Percentiles rank a stretch among this genome's conserved stretches.
Conservation (phyloP, 2,797 vertebrate genomes). For the Ctenopoma kingsleyae region DNA sequence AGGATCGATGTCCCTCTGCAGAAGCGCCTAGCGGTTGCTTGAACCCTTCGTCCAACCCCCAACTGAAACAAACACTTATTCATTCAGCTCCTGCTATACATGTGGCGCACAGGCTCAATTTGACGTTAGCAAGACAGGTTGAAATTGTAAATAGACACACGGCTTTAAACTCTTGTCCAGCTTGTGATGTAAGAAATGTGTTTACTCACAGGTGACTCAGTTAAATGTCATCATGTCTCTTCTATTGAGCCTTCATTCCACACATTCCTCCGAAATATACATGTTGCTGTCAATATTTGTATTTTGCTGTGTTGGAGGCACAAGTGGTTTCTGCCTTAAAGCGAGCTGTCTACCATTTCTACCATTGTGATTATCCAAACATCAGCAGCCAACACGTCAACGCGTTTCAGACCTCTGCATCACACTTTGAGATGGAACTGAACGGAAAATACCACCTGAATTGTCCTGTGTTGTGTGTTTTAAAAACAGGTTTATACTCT, state of each 20-base stretch:
- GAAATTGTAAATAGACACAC: constrained; percentile 27
- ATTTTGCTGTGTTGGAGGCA: constrained; percentile 21
- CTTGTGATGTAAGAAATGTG: constrained; percentile 13
- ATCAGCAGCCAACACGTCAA: not conserved
- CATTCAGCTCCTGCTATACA: not conserved
- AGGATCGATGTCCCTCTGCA: constrained; percentile 84
- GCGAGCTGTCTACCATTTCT: constrained; percentile 2
- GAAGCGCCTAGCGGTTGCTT: constrained; percentile 40
- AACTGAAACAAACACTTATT: constrained; percentile 40
- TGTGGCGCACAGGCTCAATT: constrained; percentile 4
- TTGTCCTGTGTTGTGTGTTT: constrained; percentile 28
- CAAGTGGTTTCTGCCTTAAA: constrained; percentile 6
- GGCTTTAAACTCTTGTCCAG: constrained; percentile 26
- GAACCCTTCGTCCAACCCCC: constrained; percentile 74
- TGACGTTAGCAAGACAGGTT: constrained; percentile 12
- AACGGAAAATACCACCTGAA: constrained; percentile 4
- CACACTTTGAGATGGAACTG: not conserved
- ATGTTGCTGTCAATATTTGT: constrained; percentile 34
- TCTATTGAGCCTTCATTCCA: constrained; percentile 50
- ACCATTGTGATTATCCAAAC: constrained; percentile 21
- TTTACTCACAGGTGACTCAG: constrained; percentile 18
- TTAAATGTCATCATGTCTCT: constrained; percentile 19
- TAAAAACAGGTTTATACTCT: constrained; percentile 34
- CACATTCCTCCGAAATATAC: constrained; percentile 43
- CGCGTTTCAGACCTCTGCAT: constrained; percentile 20